Conservation (phyloP, 2,888 invertebrate species). For the Rhagium mordax region DNA sequence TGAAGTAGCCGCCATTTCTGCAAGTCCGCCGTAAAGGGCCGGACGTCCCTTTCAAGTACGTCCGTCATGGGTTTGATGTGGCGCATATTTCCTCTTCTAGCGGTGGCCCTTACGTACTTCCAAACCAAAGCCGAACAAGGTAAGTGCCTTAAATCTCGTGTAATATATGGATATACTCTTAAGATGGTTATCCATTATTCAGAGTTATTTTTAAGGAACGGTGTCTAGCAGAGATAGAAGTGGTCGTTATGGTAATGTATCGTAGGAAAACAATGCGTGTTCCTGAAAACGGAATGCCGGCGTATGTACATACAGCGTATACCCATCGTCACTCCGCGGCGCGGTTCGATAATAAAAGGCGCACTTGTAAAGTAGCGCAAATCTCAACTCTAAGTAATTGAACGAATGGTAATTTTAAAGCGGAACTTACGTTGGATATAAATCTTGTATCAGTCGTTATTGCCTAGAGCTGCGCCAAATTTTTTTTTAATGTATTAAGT, state of each 20-base stretch:
- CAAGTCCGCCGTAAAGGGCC: slow-evolving; percentile 59
- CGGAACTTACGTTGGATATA: no score
- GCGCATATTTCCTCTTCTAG: slow-evolving; percentile 56
- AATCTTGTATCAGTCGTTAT: no score
- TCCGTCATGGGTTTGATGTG: slow-evolving; percentile 60
- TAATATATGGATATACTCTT: slow-evolving; percentile 2
- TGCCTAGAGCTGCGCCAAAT: no score
- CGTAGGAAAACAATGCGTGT: neutral
- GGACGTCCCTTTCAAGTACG: slow-evolving; percentile 52
- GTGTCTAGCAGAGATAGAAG: neutral
- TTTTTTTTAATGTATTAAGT: no score
- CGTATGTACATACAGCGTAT: neutral
- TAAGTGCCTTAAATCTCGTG: slow-evolving; percentile 44
- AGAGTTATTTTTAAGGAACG: neutral
- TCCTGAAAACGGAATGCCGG: neutral
- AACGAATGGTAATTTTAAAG: no score
- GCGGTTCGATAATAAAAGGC: neutral
- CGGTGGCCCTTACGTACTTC: slow-evolving; percentile 50
- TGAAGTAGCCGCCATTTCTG: slow-evolving; percentile 59
- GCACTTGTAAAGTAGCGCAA: neutral
- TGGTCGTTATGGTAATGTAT: neutral
- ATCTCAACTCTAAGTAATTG: no score
- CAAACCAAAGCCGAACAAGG: slow-evolving; percentile 60
- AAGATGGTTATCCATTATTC: slow-evolving; percentile 13
- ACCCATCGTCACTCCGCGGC: no score